Conservation (phyloP, 2,113 vertebrate genomes). For the Colius striatus region DNA sequence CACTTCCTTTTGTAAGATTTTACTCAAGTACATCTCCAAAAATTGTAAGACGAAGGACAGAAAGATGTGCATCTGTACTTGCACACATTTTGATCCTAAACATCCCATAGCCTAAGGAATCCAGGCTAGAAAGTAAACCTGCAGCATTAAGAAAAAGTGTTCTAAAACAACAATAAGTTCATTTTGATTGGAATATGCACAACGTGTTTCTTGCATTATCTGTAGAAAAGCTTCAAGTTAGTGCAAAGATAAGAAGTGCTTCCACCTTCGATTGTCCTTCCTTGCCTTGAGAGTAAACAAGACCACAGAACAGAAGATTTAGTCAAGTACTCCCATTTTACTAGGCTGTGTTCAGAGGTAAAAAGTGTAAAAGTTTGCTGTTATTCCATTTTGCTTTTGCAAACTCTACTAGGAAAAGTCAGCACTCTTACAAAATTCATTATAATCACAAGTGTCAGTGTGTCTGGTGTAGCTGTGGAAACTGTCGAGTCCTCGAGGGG, state of each 20-base stretch:
- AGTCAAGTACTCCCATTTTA: neutral
- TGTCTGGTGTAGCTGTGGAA: neutral
- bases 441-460: conserved; percentile 33
- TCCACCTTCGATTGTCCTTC: neutral
- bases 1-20: neutral
- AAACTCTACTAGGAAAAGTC: neutral
- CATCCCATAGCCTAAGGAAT: neutral
- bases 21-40: neutral
- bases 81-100: neutral
- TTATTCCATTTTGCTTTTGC: neutral
- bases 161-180: neutral
- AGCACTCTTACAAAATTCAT: conserved; percentile 22
- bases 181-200: neutral
- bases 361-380: neutral
- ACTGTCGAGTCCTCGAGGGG: neutral
- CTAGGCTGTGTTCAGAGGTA: neutral
- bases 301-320: neutral
- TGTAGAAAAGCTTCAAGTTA: neutral
- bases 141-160: neutral
- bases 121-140: neutral
- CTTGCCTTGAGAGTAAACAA: neutral
- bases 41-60: neutral
- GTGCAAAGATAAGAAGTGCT: neutral
- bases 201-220: neutral
- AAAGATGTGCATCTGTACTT: neutral